Evolutionary conservation across 2,888 invertebrate genomes (phyloP), one percentile per base, ranked within the genome.

Genomic region (Choreutis nemorana): DNA sequence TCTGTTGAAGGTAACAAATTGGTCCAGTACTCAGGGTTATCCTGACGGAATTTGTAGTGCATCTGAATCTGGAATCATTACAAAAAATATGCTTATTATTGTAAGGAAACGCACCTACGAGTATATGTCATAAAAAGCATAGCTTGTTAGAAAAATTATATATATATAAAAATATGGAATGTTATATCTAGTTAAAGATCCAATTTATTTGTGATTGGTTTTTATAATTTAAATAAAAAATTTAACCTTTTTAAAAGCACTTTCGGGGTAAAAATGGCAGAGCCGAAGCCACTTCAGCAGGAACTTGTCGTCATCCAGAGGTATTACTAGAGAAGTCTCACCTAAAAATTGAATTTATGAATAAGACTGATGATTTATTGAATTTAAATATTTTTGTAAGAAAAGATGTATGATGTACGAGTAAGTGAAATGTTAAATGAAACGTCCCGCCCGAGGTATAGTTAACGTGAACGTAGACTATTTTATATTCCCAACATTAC

Each of bases 181-280:
- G n/a, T n/a, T n/a, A n/a, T n/a, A n/a, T n/a, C n/a, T n/a, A n/a
- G n/a, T n/a, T n/a, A n/a, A 8, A 21, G 21, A 9, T 9, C 21
- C 4, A 21, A 21, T 21, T 21, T 18, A 18, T 18, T 18, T 6
- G 10, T 8, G n/a, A 9, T 10, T 21, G n/a, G 7, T 21, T n/a
- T n/a, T n/a, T n/a, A n/a, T n/a, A n/a, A n/a, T n/a, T n/a, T n/a
- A n/a, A n/a, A n/a, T n/a, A n/a, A n/a, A n/a, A n/a, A n/a, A n/a
- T n/a, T n/a, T n/a, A n/a, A n/a, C n/a, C n/a, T n/a, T n/a, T 59
- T 85, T 84, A 38, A 89, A 86, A 2, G 94, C 88, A 43, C 91
- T 87, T 28, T 91, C 87, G 1, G 91, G 84, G 54, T 94, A 91
- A 66, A 88, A 95, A 65, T 94, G 92, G 51, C 90, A 87, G 0